Conservation (phyloP, 2,888 invertebrate species). For the Chrysomela aeneicollis region DNA sequence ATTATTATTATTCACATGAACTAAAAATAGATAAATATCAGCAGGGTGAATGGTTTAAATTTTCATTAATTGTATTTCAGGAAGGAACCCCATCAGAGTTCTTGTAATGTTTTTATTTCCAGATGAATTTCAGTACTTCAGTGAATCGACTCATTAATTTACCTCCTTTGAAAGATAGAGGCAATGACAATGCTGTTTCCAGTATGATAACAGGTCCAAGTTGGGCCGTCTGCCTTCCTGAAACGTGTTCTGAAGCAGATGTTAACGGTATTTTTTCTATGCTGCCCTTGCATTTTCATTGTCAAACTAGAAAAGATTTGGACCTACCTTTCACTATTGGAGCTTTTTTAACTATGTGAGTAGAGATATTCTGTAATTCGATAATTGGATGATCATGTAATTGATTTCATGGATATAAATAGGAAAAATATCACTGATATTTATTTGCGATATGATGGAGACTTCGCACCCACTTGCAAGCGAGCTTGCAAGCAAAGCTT, state of each 20-base stretch:
- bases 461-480: no score
- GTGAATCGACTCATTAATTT: not conserved
- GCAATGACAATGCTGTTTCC: not conserved
- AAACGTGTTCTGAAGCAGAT: not conserved
- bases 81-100: no score
- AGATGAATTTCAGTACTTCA: not conserved
- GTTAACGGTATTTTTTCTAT: not conserved
- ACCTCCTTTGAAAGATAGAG: not conserved
- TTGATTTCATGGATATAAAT: no score
- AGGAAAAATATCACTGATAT: no score
- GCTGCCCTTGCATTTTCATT: not conserved
- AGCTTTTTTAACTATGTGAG: not conserved
- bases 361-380: not conserved
- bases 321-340: not conserved
- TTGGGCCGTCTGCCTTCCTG: not conserved
- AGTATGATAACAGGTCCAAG: not conserved
- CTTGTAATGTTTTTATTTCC: not conserved
- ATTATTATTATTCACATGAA: no score
- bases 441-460: no score
- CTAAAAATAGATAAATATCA: no score
- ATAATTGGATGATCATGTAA: no score
- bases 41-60: no score
- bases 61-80: no score
- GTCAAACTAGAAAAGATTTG: constrained; percentile 4
- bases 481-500: no score